phyloP scores from a whole-genome alignment of 2,113 vertebrate species.

The Psilopsiagon aurifrons region DNA sequence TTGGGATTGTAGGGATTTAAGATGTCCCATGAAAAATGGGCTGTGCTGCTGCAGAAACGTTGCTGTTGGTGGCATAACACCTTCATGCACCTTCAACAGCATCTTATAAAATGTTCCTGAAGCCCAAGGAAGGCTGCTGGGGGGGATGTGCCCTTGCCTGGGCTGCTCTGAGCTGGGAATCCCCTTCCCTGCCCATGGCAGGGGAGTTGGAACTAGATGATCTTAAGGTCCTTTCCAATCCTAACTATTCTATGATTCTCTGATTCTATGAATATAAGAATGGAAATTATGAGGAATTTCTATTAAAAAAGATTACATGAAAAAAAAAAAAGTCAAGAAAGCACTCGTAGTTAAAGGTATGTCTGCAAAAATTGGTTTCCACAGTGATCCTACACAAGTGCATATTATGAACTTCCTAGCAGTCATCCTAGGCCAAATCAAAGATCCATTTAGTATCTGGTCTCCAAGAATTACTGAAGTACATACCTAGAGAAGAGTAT shows the following conservation, averaged over 20 bases:
- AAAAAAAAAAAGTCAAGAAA: neutral
- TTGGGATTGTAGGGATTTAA: neutral
- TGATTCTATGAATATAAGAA: neutral
- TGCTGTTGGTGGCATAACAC: neutral
- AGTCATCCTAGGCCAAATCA: neutral
- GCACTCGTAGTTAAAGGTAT: neutral
- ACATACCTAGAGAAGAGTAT: neutral
- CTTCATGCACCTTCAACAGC: neutral
- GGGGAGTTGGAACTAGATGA: too few species aligned
- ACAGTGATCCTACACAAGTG: neutral
- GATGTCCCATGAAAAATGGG: neutral
- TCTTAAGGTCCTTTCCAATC: too few species aligned
- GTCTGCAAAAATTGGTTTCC: neutral
- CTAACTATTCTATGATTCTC: too few species aligned
- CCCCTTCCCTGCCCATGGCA: neutral
- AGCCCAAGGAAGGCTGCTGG: fast-evolving
- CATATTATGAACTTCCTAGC: fast-evolving
- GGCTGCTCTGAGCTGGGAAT: neutral
- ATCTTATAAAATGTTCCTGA: fast-evolving
- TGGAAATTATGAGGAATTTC: neutral
- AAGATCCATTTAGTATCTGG: neutral
- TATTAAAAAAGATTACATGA: neutral
- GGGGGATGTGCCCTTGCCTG: fast-evolving
- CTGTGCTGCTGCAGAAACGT: neutral
- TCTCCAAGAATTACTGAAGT: neutral